phyloP scores from a whole-genome alignment of 2,888 invertebrate species.

The Pogonocherus hispidulus region DNA sequence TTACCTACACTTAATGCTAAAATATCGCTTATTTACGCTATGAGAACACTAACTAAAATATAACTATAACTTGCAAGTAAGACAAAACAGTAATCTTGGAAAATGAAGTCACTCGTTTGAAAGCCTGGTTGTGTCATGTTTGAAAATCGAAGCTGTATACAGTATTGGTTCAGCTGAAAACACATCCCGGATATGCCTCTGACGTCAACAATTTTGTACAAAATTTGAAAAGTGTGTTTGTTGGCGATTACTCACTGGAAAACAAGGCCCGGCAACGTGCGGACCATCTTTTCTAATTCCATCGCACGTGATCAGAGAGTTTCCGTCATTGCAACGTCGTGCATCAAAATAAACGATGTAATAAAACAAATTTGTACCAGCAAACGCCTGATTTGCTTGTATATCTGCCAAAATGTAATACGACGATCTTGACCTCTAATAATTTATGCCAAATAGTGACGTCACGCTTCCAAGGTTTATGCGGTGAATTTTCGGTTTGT shows the following conservation, averaged over 20 bases:
- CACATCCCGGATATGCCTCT: neutral
- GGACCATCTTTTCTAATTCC: neutral
- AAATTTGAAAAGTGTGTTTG: no score
- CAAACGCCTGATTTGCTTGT: slow-evolving; percentile 29
- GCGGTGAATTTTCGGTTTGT: no score
- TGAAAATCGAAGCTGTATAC: neutral
- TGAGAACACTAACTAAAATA: neutral
- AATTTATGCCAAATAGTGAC: slow-evolving; percentile 44
- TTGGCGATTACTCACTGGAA: neutral
- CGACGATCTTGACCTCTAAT: slow-evolving; percentile 49
- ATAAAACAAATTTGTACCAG: slow-evolving; percentile 24
- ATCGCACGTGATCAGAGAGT: neutral
- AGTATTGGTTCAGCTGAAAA: neutral
- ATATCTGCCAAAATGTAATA: slow-evolving; percentile 47
- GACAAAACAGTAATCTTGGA: neutral
- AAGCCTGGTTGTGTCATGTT: neutral
- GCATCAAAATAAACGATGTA: slow-evolving; percentile 8
- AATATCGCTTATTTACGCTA: neutral
- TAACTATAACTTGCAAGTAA: neutral
- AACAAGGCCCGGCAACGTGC: neutral
- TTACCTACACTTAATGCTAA: neutral
- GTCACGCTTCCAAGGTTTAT: no score
- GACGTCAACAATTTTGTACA: no score
- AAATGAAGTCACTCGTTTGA: neutral
- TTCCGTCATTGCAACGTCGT: slow-evolving; percentile 6